Base-by-base conservation (phyloP, 2,888 invertebrate genomes). In the Ecdyonurus torrentis region DNA sequence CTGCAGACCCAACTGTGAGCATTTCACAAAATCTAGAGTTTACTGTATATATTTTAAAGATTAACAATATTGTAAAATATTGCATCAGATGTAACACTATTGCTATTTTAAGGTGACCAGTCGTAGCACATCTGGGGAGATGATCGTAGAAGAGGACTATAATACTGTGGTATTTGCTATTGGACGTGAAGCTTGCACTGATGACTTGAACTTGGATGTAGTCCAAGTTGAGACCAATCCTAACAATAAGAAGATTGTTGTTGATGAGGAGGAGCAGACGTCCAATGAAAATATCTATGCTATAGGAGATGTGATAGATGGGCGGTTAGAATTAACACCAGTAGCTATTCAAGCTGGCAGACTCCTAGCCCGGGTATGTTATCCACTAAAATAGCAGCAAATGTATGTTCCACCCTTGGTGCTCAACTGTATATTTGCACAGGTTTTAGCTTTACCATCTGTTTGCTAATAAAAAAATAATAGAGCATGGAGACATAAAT, bases 251-350 rank as follows among this genome's bases (percentile, higher is more conserved):
- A 75, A 75, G 68, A 69, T 76, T 2, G 70, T 74, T 1, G 68
- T 66, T 1, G 71, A 75, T 67, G 71, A 72, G 2, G 65, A 67
- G 37, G 83, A 84, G 66, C 75, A 76, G 66, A 75, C 79, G 1
- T 75, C 71, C 61, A 71, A 77, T 25, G 71, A 75, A 3, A 73
- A 81, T 70, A 75, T 83, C 25, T 83, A 77, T 72, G 83, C 83
- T 23, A 75, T 84, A 63, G 84, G 84, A 5, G 84, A 84, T 70
- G 75, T 79, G 23, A 70, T 76, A 61, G 76, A 79, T 63, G 79
- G 77, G 1, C 74, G 75, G 63, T 74, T 77, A 2, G 82, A 84
- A 70, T 72, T 84, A 23, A 83, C 83, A 0, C 83, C 83, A 1
- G 81, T 83, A 1, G 78, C 79, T 7, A 77, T 78, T 64, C 76